phyloP scores from a whole-genome alignment of 2,113 vertebrate species.

The Sinocyclocheilus rhinocerous region DNA sequence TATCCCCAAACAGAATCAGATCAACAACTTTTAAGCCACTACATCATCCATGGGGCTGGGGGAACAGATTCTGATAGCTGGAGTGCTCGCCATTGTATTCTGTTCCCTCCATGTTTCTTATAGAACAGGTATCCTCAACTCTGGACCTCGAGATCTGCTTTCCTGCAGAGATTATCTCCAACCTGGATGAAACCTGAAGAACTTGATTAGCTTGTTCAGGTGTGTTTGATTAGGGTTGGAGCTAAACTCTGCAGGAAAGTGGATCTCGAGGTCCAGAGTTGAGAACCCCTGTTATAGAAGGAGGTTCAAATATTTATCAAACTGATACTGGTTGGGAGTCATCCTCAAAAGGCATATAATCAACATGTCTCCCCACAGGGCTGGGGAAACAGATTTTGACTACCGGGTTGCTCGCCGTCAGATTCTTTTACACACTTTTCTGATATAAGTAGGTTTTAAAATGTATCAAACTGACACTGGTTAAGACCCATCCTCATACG shows the following conservation, averaged over 20 bases:
- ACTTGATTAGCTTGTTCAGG: too few species aligned
- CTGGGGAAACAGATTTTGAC: background rate
- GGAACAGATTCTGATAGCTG: background rate
- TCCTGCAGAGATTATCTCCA: too few species aligned
- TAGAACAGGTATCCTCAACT: too few species aligned
- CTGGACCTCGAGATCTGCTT: too few species aligned
- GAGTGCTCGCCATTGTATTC: background rate
- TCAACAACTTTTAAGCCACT: too few species aligned
- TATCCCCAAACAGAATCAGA: too few species aligned
- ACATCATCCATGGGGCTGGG: background rate
- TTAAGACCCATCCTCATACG: background rate
- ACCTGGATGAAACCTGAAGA: too few species aligned
- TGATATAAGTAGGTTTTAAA: background rate
- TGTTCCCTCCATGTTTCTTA: background rate
- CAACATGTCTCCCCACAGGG: background rate
- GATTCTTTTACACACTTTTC: background rate
- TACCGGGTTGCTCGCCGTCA: background rate
- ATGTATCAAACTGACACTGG: background rate
- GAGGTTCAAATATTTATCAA: background rate
- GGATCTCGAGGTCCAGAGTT: too few species aligned
- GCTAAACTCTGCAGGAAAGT: too few species aligned
- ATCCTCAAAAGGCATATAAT: background rate
- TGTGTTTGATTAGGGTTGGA: too few species aligned
- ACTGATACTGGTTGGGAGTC: background rate
- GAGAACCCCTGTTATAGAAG: background rate